phyloP scores from a whole-genome alignment of 2,888 invertebrate genomes.

The Esperia sulphurella region DNA sequence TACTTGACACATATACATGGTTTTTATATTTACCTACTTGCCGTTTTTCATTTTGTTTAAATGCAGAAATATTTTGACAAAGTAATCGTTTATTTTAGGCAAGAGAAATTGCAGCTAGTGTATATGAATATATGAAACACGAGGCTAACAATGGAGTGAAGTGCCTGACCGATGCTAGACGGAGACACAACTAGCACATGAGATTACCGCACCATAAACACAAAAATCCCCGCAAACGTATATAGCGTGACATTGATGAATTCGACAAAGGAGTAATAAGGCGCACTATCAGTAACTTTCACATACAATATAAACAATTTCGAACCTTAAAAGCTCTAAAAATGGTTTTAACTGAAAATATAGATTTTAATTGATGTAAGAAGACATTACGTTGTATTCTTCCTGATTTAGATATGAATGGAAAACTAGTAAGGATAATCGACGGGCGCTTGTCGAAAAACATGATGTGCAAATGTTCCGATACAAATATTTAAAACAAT shows the following conservation, averaged over 20 bases:
- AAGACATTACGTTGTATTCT: constrained; percentile 9
- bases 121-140: constrained; percentile 12
- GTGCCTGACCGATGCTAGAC: background rate
- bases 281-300: constrained; percentile 29
- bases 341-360: constrained; percentile 13
- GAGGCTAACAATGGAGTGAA: constrained; percentile 14
- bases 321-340: constrained; percentile 20
- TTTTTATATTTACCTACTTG: too few relatives aligned
- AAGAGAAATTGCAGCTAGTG: constrained; percentile 9
- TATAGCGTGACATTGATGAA: constrained; percentile 17
- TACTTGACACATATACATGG: too few relatives aligned
- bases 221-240: background rate
- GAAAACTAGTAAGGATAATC: constrained; percentile 23
- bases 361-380: constrained; percentile 21
- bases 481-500: constrained; percentile 19
- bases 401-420: constrained; percentile 17
- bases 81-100: constrained; percentile 2
- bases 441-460: constrained; percentile 21
- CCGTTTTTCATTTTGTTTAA: too few relatives aligned
- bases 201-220: too few relatives aligned
- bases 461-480: constrained; percentile 19
- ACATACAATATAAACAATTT: constrained; percentile 10
- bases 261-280: constrained; percentile 31
- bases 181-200: background rate
- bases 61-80: too few relatives aligned